Evolutionary conservation across 2,797 vertebrate genomes (phyloP), one percentile per base, ranked within the genome.

Genomic region (Enteromius viviparus): DNA sequence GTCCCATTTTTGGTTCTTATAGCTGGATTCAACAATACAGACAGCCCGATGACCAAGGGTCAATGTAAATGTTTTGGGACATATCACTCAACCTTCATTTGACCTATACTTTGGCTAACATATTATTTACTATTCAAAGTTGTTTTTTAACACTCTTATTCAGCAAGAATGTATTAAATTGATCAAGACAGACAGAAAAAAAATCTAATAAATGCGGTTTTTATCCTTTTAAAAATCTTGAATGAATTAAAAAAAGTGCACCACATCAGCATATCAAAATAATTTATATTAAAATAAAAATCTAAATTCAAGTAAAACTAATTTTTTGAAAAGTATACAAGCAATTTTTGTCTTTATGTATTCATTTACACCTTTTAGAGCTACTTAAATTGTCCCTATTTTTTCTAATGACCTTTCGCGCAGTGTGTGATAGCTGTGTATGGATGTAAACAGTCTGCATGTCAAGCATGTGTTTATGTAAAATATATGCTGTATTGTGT

Each of bases 1-100:
- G 53, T 37, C 74, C 34, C 37, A 42, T 42, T 47, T 64, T 77
- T 64, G 23, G 15, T 77, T 64, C 58, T 77, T 64, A 64, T 47
- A 32, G 40, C 74, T 19, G 34, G n/a, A 15, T 53, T 60, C 34
- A 23, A 55, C 51, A 23, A 76, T 76, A 64, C 47, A 29, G 58
- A 64, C 11, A 17, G 58, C 15, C 9, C 1, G 15, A 77, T 77
- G 58, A 26, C 5, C 29, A 6, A 64, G n/a, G 37, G 15, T 64
- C 40, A 64, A n/a, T 23, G 10, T 6, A 47, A 77, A 58, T 45
- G 23, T 60, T 60, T 58, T 10, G 32, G 34, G 34, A 60, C 2
- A 60, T 34, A 3, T 55, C 19, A 34, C 6, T 14, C 10, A 53
- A 74, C 29, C 21, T 21, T 74, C 29, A 51, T 19, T 53, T 55